phyloP scores from a whole-genome alignment of 92 coral and sea anemone genomes.

The Porites rus region DNA sequence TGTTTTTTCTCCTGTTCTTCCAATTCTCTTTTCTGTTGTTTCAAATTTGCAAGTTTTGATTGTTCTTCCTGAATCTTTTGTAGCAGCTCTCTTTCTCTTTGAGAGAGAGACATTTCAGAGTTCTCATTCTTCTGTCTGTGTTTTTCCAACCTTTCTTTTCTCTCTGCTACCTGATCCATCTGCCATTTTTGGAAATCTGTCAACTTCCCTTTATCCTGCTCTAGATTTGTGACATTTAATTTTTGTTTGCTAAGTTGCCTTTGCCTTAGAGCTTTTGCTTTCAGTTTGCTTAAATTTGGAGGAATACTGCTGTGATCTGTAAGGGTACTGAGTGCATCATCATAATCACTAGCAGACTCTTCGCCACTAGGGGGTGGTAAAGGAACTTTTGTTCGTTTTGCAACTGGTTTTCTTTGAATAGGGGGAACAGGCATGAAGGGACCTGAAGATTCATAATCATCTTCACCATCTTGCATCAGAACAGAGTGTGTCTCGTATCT shows the following conservation, averaged over 20 bases:
- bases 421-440: constrained; percentile 38
- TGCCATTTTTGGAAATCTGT: constrained; percentile 92
- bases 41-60: constrained; percentile 64
- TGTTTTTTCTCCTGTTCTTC: constrained; percentile 77
- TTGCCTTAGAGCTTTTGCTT: constrained; percentile 76
- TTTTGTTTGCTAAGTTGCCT: constrained; percentile 75
- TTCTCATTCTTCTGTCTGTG: constrained; percentile 48
- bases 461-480: constrained; percentile 34
- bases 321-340: constrained; percentile 53
- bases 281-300: constrained; percentile 79
- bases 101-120: constrained; percentile 54
- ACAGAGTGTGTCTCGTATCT: constrained; percentile 80
- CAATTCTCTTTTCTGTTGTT: constrained; percentile 76
- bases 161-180: constrained; percentile 72
- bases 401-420: constrained; percentile 39
- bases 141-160: constrained; percentile 67
- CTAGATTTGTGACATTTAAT: constrained; percentile 12
- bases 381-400: constrained; percentile 16
- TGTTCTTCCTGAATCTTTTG: constrained; percentile 84
- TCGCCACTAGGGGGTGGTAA: constrained; percentile 40
- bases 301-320: constrained; percentile 61
- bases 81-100: constrained; percentile 80
- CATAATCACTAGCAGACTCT: constrained; percentile 55
- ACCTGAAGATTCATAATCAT: background rate
- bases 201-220: constrained; percentile 49